A percentile compares a stretch with the other conserved stretches of the same genome.
Evolutionary conservation across 2,113 vertebrate genomes (phyloP).

Genomic region (Sylvia atricapilla): DNA sequence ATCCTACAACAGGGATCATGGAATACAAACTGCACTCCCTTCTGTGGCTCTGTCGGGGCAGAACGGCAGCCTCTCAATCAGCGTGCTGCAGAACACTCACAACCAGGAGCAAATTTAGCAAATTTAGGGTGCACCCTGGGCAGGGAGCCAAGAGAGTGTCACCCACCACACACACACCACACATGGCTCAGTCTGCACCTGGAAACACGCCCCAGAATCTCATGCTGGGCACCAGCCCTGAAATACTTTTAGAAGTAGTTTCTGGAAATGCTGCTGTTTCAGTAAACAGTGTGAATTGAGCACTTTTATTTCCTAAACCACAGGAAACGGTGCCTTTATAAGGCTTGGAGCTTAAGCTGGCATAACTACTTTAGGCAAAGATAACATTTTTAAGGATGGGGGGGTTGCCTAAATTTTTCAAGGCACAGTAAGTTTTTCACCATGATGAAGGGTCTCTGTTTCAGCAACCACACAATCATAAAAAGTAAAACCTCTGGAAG

Average conservation of each 20-base stretch:
- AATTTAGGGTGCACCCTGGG: background rate
- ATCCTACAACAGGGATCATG: background rate
- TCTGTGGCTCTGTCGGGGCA: background rate
- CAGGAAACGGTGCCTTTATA: background rate
- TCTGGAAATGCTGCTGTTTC: background rate
- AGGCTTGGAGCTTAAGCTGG: background rate
- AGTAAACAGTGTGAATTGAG: background rate
- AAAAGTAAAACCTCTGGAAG: background rate
- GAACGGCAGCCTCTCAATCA: background rate
- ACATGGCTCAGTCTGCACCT: background rate
- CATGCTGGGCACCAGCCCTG: background rate
- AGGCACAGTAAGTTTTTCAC: background rate
- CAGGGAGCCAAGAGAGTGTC: background rate
- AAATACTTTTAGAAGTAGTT: background rate
- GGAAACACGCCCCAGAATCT: background rate
- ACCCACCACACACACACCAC: fast-evolving
- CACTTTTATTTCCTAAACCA: background rate
- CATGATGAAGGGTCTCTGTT: background rate
- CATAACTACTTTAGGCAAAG: background rate
- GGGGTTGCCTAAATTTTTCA: background rate
- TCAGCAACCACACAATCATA: background rate
- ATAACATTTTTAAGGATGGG: background rate
- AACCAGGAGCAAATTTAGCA: background rate
- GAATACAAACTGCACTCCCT: background rate
- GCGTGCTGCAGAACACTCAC: background rate